Base-by-base conservation (phyloP, 2,888 invertebrate genomes). In the Stomorhina lunata region DNA sequence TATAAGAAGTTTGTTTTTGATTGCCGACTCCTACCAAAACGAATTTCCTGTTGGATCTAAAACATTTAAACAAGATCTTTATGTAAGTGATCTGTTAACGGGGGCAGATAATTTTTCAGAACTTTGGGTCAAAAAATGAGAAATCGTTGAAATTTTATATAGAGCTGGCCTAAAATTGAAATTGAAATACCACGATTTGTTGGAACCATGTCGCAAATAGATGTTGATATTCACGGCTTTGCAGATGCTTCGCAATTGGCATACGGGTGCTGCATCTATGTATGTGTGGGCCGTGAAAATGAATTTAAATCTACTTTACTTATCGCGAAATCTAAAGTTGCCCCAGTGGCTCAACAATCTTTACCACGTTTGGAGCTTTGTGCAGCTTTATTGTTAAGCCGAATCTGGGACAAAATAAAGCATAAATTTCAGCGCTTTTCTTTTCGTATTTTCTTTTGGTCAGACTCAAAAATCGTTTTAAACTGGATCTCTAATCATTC, bases 1-100 rank as follows among this genome's bases (percentile, higher is more conserved):
- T 1, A 57, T 80, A 7, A 50, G 77, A 40, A 66, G 61, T 37
- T 27, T 80, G 4, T 34, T 45, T 29, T 69, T 72, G 9, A 50
- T 73, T 10, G 84, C 83, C 5, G 61, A 76, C 2, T 71, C 72
- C 37, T 55, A 86, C 61, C 32, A 75, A 32, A 7, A 27, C 0
- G 65, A 73, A 10, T 84, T 27, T 65, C 85, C 86, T 6, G 9
- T 81, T 15, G 87, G 82, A n/a, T 48, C 81, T 17, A 22, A 55
- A 55, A 66, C 45, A n/a, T 43, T 85, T 20, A 50, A 57, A 4
- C 53, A 57, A 2, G 79, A 83, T 59, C 84, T 85, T 50, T 86
- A 85, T 40, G 81, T 85, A 3, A 83, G 85, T 40, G 85, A 85
- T 73, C 32, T 85, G 17, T 40, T 85, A 1, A 81, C 79, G 12